Conservation (phyloP, 2,888 invertebrate genomes). For the Cryptocheilus praepositus region DNA sequence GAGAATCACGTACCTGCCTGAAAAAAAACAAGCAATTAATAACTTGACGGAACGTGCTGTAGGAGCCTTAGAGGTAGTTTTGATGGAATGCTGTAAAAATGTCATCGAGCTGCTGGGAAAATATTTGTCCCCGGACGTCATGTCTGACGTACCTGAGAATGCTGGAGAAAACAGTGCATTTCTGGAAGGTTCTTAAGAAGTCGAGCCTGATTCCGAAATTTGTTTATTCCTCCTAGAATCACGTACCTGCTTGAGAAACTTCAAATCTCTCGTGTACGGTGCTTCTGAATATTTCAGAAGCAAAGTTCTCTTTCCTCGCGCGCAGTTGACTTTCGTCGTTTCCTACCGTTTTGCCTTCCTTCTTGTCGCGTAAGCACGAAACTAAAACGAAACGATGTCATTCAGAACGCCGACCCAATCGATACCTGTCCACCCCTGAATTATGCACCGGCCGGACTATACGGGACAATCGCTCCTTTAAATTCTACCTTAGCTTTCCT, state of each 20-base stretch:
- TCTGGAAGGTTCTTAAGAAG: not conserved
- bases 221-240: not conserved
- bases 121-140: no score
- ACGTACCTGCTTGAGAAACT: conserved; percentile 2
- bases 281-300: conserved; percentile 38
- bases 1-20: not conserved
- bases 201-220: not conserved
- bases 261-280: conserved; percentile 4
- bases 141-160: no score
- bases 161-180: no score
- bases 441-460: conserved; percentile 52
- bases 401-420: conserved; percentile 44
- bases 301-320: conserved; percentile 1
- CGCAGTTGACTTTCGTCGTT: not conserved
- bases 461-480: conserved; percentile 43
- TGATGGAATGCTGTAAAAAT: no score
- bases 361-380: conserved; percentile 11
- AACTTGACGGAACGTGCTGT: no score
- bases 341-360: conserved; percentile 6
- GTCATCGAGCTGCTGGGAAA: no score
- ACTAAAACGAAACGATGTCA: conserved; percentile 35
- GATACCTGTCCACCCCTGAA: conserved; percentile 54
- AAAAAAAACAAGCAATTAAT: not conserved
- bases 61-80: no score
- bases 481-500: no score